Conservation (phyloP, 2,888 invertebrate species). For the Limnephilus lunatus region DNA sequence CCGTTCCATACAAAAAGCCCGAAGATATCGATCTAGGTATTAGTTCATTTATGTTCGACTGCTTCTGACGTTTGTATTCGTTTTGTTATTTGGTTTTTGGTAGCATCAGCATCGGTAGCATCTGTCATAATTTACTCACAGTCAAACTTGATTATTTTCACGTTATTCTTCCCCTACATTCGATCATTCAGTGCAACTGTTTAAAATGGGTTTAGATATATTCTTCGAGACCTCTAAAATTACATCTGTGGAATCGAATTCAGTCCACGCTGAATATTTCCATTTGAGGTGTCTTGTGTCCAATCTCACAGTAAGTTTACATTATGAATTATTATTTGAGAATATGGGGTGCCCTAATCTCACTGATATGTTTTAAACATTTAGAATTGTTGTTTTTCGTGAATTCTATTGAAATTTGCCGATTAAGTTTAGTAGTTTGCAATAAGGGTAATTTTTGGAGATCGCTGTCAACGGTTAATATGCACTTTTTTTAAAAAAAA, state of each 20-base stretch:
- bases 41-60: too few relatives aligned
- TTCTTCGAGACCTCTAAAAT: slow-evolving; percentile 46
- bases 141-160: neutral
- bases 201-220: slow-evolving; percentile 45
- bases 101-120: neutral
- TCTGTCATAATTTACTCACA: neutral
- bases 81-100: neutral
- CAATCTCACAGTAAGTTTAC: slow-evolving; percentile 47
- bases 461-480: too few relatives aligned
- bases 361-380: neutral
- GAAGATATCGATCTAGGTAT: too few relatives aligned
- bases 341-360: neutral
- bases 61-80: neutral
- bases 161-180: neutral
- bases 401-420: neutral
- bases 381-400: neutral
- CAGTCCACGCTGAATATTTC: neutral
- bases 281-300: slow-evolving; percentile 37
- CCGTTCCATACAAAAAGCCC: too few relatives aligned
- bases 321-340: neutral
- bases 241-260: neutral
- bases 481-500: too few relatives aligned
- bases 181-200: neutral
- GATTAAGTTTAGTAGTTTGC: neutral
- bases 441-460: too few relatives aligned